Percentiles rank a stretch among this genome's conserved stretches.
These are phyloP conservation scores for Chiloscyllium punctatum DNA, from an alignment of 2,797 vertebrate genomes.

Conservation along the genomic window DNA sequence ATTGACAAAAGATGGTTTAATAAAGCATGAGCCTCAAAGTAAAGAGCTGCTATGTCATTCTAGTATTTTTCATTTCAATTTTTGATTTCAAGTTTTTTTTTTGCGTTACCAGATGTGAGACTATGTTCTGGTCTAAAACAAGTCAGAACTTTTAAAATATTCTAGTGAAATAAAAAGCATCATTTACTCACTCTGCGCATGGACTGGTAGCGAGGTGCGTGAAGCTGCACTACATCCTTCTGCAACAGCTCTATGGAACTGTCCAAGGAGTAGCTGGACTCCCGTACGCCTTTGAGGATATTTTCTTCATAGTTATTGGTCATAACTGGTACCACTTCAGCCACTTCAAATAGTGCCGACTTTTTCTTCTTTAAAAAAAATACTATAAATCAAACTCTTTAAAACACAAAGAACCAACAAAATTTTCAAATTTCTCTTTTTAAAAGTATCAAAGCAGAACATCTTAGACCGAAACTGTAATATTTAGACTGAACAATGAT, in stretches of 20 bases:
- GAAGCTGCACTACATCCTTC: slow-evolving; percentile 97
- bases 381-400: neutral
- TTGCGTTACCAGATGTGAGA: neutral
- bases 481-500: neutral
- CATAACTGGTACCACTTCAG: slow-evolving; percentile 99
- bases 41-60: neutral
- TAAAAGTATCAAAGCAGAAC: no score
- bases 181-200: slow-evolving; percentile 85
- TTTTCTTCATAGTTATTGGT: slow-evolving; percentile 99
- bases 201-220: slow-evolving; percentile 97
- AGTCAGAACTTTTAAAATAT: no score
- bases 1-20: neutral
- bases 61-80: neutral
- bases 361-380: slow-evolving; percentile 80
- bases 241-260: slow-evolving; percentile 98
- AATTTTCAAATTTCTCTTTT: neutral
- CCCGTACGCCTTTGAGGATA: slow-evolving; percentile 93
- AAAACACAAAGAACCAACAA: neutral
- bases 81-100: neutral
- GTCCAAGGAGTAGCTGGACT: slow-evolving; percentile 95
- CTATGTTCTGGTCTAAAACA: neutral
- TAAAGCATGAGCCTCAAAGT: neutral
- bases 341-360: slow-evolving; percentile 98
- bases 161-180: neutral
- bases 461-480: neutral